Percentiles rank a stretch among this genome's conserved stretches.
Evolutionary conservation across 2,797 vertebrate genomes (phyloP).

Genomic region (Sphaeramia orbicularis): DNA sequence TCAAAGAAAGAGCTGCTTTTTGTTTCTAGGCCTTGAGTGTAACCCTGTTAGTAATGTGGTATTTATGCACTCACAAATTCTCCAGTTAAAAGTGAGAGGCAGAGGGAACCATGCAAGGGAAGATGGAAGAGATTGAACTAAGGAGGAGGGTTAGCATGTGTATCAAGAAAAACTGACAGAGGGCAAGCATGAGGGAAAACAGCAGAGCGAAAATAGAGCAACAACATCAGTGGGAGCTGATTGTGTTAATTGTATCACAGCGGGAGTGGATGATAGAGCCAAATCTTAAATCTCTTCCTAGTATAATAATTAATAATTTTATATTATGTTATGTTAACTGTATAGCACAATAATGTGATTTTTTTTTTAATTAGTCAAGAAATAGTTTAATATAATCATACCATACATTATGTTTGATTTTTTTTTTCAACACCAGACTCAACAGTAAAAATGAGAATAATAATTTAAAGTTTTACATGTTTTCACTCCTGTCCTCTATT

Average conservation of each 20-base stretch:
- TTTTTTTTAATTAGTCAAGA: no score
- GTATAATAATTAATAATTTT: no score
- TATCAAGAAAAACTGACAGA: conserved; percentile 26
- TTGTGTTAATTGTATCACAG: neutral
- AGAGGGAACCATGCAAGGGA: conserved; percentile 27
- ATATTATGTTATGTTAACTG: no score
- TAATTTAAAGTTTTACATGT: no score
- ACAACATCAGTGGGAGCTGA: neutral
- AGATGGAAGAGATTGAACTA: conserved; percentile 43
- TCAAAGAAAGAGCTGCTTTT: conserved; percentile 81
- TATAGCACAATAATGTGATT: no score
- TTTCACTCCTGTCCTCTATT: no score
- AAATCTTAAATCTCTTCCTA: no score
- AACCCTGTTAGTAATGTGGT: conserved; percentile 64
- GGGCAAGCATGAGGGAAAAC: conserved; percentile 9
- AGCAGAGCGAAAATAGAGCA: neutral
- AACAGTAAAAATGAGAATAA: no score
- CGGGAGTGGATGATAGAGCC: no score
- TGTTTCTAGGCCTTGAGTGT: conserved; percentile 60
- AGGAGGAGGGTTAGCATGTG: conserved; percentile 32
- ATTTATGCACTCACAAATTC: conserved; percentile 27
- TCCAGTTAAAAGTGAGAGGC: conserved; percentile 36
- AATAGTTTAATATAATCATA: no score
- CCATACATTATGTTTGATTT: no score
- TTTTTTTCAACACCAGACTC: no score